These are phyloP conservation scores for Vireo altiloquus DNA, from an alignment of 2,113 vertebrate genomes.

Conservation along the genomic window DNA sequence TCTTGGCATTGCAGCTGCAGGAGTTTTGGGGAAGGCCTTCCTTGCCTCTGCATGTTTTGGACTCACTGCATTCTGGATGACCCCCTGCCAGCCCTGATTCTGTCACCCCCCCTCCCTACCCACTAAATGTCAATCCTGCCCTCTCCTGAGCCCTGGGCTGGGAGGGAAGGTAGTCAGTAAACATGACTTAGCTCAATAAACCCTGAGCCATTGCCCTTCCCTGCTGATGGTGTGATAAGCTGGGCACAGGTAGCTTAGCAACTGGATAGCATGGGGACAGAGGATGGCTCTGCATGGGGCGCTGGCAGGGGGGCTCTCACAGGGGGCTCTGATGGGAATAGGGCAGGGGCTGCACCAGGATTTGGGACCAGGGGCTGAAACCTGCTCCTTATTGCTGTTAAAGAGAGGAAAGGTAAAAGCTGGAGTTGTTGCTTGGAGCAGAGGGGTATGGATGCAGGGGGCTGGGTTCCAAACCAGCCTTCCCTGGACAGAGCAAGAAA, in stretches of 20 bases:
- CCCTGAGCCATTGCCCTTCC: conserved; percentile 13
- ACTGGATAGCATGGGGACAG: not conserved
- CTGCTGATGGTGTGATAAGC: conserved; percentile 17
- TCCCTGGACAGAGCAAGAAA: not conserved
- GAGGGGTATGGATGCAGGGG: not conserved
- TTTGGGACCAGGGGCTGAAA: not conserved
- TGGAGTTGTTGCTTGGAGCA: not conserved
- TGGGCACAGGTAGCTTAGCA: conserved; percentile 36
- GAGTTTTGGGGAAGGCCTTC: not conserved
- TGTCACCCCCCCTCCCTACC: not conserved
- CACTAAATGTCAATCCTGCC: accelerated
- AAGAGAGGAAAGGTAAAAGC: not conserved
- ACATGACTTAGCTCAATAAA: not conserved
- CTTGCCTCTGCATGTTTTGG: accelerated
- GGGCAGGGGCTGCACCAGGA: not conserved
- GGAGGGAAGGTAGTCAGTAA: not conserved
- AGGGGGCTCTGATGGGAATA: not conserved
- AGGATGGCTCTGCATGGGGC: not conserved
- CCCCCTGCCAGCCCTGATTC: not conserved
- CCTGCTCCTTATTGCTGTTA: accelerated
- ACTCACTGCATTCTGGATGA: not conserved
- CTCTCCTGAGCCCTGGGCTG: not conserved
- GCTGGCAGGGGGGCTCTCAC: not conserved
- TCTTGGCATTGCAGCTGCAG: not conserved
- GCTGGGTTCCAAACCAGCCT: not conserved